Conservation (phyloP, 2,888 invertebrate genomes). For the Prionchulus punctatus region DNA sequence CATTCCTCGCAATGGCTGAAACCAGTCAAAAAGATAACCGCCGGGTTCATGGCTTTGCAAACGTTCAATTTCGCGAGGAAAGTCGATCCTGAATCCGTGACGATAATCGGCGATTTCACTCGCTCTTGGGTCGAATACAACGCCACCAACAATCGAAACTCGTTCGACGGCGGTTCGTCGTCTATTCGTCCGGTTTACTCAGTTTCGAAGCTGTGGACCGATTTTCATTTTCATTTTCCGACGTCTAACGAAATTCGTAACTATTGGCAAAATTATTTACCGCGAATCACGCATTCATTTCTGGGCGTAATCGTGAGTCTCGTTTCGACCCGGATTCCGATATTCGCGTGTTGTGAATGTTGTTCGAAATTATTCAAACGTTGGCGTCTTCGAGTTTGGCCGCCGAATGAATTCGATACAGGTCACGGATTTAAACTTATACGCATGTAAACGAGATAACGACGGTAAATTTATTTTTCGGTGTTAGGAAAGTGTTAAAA, state of each 20-base stretch:
- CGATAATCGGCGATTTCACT: slow-evolving; percentile 28
- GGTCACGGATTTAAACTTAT: slow-evolving; percentile 34
- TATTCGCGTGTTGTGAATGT: slow-evolving; percentile 26
- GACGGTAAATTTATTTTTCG: too few relatives aligned
- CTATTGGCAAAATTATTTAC: slow-evolving; percentile 32
- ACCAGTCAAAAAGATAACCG: slow-evolving; percentile 14
- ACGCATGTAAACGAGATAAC: not conserved
- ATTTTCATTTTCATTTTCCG: slow-evolving; percentile 32
- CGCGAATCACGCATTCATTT: slow-evolving; percentile 13
- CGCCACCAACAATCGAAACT: slow-evolving; percentile 14
- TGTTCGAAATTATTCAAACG: slow-evolving; percentile 24
- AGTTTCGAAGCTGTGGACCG: slow-evolving; percentile 29
- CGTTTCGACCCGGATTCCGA: slow-evolving; percentile 23
- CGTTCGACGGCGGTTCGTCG: not conserved
- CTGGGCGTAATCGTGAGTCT: not conserved
- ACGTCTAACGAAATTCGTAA: slow-evolving; percentile 27
- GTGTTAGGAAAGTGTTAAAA: too few relatives aligned
- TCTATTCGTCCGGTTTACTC: not conserved
- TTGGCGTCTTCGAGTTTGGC: slow-evolving; percentile 28
- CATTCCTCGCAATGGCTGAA: slow-evolving; percentile 30
- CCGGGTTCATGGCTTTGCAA: slow-evolving; percentile 28
- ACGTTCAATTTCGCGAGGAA: slow-evolving; percentile 18
- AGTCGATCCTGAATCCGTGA: not conserved
- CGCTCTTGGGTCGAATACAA: slow-evolving; percentile 30
- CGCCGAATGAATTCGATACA: slow-evolving; percentile 31